Base-by-base conservation (phyloP, 2,113 vertebrate genomes). In the Ifrita kowaldi region DNA sequence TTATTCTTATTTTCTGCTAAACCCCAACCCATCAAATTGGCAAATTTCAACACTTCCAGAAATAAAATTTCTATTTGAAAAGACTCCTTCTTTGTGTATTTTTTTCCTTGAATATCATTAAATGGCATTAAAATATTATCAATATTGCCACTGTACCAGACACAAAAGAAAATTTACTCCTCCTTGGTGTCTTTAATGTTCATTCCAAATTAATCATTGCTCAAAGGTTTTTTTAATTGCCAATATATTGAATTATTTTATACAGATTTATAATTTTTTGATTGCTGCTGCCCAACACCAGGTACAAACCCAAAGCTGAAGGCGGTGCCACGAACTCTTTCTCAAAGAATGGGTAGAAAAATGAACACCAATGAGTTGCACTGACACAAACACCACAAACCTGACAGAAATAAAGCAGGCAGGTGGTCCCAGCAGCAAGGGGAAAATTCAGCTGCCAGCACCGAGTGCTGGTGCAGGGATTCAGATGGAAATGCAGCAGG, bases 391-490 rank as follows among this genome's bases (percentile, higher is more conserved):
- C 47, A 20, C 7, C 4, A 4, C 23, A 28, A 18, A 35, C 11
- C 33, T 8, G 16, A 10, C 47, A 82, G 56, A 69, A 65, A 26
- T 3, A 5, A 44, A 74, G 20, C 60, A 37, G 30, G 35, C 64
- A 46, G 35, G 30, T 2, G 73, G 20, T 17, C 32, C 44, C 19
- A 59, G 8, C 14, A 20, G 42, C 13, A 57, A 74, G 37, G 65
- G 15, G 16, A 6, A 37, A 59, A 28, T 6, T 6, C 6, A 22
- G 59, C 84, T 59, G 39, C 39, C 23, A 27, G 33, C 33, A 9
- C 0, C 0, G 39, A 55, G 32, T 4, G 0, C 1, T 2, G 20
- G 16, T 2, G 4, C 22, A 19, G 4, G 55, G 32, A 35, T 10
- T 63, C 3, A 7, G 7, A 4, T 10, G 0, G 16, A 35, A 52